Conservation (phyloP, 2,797 vertebrate species). For the Neosilurus hyrtlii region DNA sequence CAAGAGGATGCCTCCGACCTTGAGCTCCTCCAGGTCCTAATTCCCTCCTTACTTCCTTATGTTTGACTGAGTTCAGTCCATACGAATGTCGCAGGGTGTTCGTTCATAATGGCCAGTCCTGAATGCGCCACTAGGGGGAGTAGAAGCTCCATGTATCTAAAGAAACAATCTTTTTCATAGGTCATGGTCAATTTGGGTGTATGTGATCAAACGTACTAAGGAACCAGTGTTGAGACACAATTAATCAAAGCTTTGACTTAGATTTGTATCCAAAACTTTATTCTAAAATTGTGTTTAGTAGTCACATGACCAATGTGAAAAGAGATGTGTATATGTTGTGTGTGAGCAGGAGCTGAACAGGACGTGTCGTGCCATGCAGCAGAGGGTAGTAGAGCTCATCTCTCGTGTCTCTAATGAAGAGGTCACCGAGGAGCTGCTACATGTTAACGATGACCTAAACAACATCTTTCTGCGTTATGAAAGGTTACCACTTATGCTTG, state of each 20-base stretch:
- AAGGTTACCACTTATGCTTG: conserved; percentile 69
- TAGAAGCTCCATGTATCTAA: conserved; percentile 11
- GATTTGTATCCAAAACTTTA: background rate
- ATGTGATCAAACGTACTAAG: background rate
- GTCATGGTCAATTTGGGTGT: background rate
- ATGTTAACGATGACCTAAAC: conserved; percentile 96
- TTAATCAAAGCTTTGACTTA: background rate
- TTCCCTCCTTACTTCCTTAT: background rate
- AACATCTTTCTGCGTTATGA: conserved; percentile 96
- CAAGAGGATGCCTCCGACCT: conserved; percentile 93
- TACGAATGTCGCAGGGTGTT: background rate
- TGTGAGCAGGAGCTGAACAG: conserved; percentile 86
- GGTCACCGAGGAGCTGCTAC: conserved; percentile 93
- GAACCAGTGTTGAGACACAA: background rate
- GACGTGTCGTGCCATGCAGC: conserved; percentile 96
- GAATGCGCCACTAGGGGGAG: conserved; percentile 65
- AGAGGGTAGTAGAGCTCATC: conserved; percentile 92
- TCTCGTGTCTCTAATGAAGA: conserved; percentile 92
- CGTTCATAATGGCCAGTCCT: background rate
- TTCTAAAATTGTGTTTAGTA: background rate
- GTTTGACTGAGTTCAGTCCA: background rate
- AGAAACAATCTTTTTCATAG: background rate
- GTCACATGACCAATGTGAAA: background rate
- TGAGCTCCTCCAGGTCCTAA: conserved; percentile 73
- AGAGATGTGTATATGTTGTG: background rate